Evolutionary conservation across 2,113 vertebrate genomes (phyloP).

Genomic region (Hiodon tergisus): DNA sequence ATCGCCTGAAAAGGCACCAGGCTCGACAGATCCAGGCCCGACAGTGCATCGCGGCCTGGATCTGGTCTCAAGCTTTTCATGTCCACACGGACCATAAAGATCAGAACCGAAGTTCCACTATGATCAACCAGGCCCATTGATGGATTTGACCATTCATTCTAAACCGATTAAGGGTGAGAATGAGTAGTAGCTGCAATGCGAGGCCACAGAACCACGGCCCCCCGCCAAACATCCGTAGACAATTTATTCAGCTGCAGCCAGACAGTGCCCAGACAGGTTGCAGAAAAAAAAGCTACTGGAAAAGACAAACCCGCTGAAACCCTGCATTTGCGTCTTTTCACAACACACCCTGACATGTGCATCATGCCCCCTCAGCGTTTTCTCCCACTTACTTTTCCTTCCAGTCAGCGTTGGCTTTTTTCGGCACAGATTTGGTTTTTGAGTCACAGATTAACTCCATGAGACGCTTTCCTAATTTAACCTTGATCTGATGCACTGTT

Average conservation of each 20-base stretch:
- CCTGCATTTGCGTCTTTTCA: background rate
- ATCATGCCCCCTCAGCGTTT: background rate
- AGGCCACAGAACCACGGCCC: background rate
- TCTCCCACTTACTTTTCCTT: background rate
- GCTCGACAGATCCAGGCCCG: background rate
- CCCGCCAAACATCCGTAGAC: background rate
- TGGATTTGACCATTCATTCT: no score
- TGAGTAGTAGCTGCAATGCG: no score
- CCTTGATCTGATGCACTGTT: background rate
- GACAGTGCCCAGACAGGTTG: background rate
- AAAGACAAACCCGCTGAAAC: background rate
- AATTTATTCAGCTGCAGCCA: background rate
- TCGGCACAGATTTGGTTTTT: background rate
- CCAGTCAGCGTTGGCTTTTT: background rate
- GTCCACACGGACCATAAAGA: background rate
- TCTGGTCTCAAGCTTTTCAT: background rate
- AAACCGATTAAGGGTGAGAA: no score
- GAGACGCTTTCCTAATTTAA: constrained; percentile 10
- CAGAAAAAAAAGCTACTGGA: no score
- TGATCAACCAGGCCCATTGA: no score
- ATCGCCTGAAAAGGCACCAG: background rate
- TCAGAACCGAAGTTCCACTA: no score
- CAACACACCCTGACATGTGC: background rate
- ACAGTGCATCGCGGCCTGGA: background rate
- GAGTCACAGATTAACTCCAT: constrained; percentile 8